phyloP scores from a whole-genome alignment of 2,888 invertebrate genomes.

The Mongoloraphidia duomilia region DNA sequence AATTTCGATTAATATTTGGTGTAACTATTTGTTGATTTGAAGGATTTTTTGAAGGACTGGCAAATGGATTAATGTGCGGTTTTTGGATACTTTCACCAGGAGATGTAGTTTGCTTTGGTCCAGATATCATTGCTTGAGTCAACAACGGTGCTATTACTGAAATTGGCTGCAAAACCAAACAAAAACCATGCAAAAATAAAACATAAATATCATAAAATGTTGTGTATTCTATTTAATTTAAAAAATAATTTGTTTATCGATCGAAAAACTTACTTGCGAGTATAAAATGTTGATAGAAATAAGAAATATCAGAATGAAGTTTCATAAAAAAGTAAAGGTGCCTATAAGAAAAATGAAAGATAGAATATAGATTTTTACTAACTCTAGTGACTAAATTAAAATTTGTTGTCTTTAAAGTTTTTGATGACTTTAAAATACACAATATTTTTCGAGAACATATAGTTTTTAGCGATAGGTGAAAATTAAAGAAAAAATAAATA shows the following conservation, averaged over 20 bases:
- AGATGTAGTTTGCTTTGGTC: too few relatives aligned
- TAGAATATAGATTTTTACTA: neutral
- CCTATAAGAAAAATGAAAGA: slow-evolving; percentile 5
- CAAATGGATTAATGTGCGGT: too few relatives aligned
- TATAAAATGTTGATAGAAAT: neutral
- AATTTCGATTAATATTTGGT: too few relatives aligned
- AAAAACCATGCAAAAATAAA: slow-evolving; percentile 26
- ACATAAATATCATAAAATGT: slow-evolving; percentile 9
- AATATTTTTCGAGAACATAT: slow-evolving; percentile 10
- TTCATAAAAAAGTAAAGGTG: slow-evolving; percentile 8
- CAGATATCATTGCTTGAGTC: slow-evolving; percentile 20
- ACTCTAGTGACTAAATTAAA: neutral
- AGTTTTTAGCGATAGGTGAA: slow-evolving; percentile 1
- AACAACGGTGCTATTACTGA: slow-evolving; percentile 41
- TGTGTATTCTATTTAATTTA: neutral
- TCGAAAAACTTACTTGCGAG: slow-evolving; percentile 7
- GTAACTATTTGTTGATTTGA: too few relatives aligned
- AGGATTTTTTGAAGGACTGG: too few relatives aligned
- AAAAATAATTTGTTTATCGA: neutral
- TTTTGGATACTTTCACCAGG: too few relatives aligned
- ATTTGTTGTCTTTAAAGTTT: neutral
- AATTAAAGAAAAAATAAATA: slow-evolving; percentile 3
- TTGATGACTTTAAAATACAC: neutral
- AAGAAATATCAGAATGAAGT: slow-evolving; percentile 5
- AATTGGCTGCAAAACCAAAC: slow-evolving; percentile 36